Conservation (phyloP, 2,888 invertebrate genomes). For the Rhaphigaster nebulosa region DNA sequence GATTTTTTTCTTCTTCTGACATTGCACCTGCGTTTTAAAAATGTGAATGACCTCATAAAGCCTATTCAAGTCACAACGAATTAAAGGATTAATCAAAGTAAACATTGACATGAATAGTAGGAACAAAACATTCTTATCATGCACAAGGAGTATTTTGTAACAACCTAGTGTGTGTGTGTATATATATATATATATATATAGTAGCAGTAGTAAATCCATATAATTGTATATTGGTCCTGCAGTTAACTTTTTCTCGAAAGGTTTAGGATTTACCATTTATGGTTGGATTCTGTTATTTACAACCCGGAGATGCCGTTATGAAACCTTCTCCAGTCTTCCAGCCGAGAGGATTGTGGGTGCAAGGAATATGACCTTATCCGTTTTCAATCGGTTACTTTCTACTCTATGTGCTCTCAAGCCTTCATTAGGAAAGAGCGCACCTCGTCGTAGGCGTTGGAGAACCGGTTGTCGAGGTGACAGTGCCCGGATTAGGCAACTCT, state of each 20-base stretch:
- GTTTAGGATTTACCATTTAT: neutral
- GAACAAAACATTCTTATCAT: too few relatives aligned
- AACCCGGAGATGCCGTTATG: neutral
- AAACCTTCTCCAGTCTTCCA: neutral
- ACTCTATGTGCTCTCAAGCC: neutral
- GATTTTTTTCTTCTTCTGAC: too few relatives aligned
- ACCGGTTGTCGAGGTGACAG: slow-evolving; percentile 12
- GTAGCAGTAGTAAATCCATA: too few relatives aligned
- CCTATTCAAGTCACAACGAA: too few relatives aligned
- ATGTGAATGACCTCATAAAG: too few relatives aligned
- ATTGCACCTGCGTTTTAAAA: too few relatives aligned
- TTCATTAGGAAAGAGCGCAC: slow-evolving; percentile 12
- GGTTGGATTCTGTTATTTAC: neutral
- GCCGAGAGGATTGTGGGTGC: neutral
- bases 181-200: too few relatives aligned
- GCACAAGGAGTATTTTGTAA: too few relatives aligned
- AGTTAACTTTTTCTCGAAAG: neutral
- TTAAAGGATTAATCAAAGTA: too few relatives aligned
- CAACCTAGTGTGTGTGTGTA: too few relatives aligned
- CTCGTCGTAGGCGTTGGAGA: slow-evolving; percentile 26
- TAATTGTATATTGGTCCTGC: neutral
- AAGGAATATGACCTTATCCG: neutral
- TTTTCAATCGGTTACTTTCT: neutral
- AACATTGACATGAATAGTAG: too few relatives aligned
- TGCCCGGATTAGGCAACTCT: neutral